Percentiles rank a stretch among this genome's conserved stretches.
Conservation (phyloP, 2,113 vertebrate genomes). For the western clawed frog (Xenopus tropicalis) region UCB_Xtro_10.0 CM004444.2:43204001-43204500, state of each 20-base stretch:
- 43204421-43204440: not conserved
- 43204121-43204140: slow-evolving; percentile 7
- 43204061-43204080: slow-evolving; percentile 35
- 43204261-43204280: not conserved
- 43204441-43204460: not conserved
- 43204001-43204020: too few relatives aligned
- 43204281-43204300: not conserved
- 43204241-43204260: not conserved
- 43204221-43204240: slow-evolving; percentile 17
- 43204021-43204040: slow-evolving; percentile 13
- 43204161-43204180: slow-evolving; percentile 32
- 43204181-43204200: slow-evolving; percentile 9
- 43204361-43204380: not conserved
- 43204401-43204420: not conserved
- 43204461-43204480: too few relatives aligned
- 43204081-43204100: slow-evolving; percentile 35
- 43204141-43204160: not conserved
- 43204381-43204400: not conserved
- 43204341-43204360: not conserved
- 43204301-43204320: not conserved
- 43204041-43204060: slow-evolving; percentile 39
- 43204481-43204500: too few relatives aligned
- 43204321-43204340: too few relatives aligned
- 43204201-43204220: slow-evolving; percentile 13
- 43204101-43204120: slow-evolving; percentile 2